Conservation (phyloP, 2,888 invertebrate species). For the Hetaerina titia region DNA sequence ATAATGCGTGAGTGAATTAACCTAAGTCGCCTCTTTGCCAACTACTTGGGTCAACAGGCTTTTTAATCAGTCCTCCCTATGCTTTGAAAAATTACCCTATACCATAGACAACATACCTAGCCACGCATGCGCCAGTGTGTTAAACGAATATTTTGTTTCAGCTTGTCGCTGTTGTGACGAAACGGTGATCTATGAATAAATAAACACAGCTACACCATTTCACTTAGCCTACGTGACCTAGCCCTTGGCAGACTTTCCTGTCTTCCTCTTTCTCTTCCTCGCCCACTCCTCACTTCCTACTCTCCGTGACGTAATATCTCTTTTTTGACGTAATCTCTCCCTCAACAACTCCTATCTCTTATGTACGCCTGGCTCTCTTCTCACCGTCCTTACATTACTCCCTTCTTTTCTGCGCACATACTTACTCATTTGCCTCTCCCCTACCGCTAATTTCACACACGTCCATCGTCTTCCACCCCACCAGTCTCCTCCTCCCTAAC, state of each 20-base stretch:
- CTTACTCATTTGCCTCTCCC: not conserved
- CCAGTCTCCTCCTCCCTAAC: not conserved
- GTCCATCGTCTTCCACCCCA: not conserved
- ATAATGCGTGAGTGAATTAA: no score
- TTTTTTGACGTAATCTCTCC: not conserved
- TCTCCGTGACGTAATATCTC: not conserved
- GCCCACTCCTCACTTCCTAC: not conserved
- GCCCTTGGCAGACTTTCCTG: not conserved
- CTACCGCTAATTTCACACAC: not conserved
- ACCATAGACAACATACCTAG: no score
- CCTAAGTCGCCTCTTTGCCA: no score
- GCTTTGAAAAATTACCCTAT: no score
- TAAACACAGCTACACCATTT: no score
- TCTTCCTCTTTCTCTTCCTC: conserved; percentile 18
- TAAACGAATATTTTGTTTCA: no score
- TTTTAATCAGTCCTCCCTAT: not conserved
- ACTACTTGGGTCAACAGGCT: not conserved
- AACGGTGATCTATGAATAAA: no score
- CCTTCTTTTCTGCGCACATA: not conserved
- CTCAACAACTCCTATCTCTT: not conserved
- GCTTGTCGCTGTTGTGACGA: no score
- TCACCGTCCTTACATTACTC: not conserved
- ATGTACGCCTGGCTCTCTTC: not conserved
- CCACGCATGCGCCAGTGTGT: no score
- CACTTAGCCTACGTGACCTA: no score